Evolutionary conservation across 2,113 vertebrate genomes (phyloP).

Genomic region (Hippocampus barbouri): DNA sequence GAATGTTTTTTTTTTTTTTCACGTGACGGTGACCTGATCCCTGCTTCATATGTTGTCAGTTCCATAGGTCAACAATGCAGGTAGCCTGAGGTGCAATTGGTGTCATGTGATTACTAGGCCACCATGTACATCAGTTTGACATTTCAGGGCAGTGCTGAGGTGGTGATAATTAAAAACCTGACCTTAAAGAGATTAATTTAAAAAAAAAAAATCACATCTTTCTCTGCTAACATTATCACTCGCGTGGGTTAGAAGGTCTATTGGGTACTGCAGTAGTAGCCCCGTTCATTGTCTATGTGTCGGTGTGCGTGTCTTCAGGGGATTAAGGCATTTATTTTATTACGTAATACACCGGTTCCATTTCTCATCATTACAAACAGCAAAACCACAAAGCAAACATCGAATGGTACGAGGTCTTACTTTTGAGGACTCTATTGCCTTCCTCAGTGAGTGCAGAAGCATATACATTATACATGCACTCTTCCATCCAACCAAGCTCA

Average conservation of each 20-base stretch:
- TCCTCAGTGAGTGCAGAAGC: background rate
- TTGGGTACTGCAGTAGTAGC: slow-evolving; percentile 18
- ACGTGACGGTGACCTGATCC: background rate
- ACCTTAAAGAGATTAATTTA: slow-evolving; percentile 3
- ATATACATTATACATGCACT: background rate
- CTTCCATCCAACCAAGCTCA: slow-evolving; percentile 1
- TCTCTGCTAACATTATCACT: slow-evolving; percentile 19
- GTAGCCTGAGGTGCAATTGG: slow-evolving; percentile 1
- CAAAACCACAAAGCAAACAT: background rate
- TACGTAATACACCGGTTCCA: background rate
- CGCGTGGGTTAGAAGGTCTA: slow-evolving; percentile 18
- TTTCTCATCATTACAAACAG: background rate
- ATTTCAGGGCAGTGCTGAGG: slow-evolving; percentile 11
- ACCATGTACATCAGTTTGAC: slow-evolving; percentile 2
- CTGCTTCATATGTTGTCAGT: background rate
- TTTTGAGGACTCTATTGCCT: background rate
- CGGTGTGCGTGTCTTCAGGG: background rate
- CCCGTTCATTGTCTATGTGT: slow-evolving; percentile 12
- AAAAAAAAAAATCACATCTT: background rate
- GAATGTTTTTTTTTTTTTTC: background rate
- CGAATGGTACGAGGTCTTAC: background rate
- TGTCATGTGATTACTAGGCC: background rate
- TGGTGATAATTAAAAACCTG: background rate
- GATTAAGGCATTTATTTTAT: background rate
- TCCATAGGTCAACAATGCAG: background rate